Conservation (phyloP, 2,797 vertebrate genomes). For the Podarcis siculus region DNA sequence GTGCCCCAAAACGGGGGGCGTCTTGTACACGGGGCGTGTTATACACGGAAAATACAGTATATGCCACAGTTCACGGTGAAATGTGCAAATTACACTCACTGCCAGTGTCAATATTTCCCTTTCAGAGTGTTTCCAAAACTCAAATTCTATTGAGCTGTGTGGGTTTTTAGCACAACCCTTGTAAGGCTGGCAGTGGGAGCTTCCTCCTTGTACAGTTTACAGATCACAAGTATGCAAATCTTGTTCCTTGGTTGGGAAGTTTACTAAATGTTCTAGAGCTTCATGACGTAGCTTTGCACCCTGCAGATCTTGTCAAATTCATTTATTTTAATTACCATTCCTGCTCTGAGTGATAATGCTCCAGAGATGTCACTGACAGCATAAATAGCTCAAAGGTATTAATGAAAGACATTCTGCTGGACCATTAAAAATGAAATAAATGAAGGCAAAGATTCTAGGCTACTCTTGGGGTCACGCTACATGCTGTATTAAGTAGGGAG, state of each 20-base stretch:
- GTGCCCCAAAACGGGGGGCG: too few species aligned
- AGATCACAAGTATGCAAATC: conserved; percentile 7
- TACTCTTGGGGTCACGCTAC: neutral
- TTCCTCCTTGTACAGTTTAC: neutral
- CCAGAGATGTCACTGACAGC: conserved; percentile 55
- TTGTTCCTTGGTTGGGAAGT: conserved; percentile 57
- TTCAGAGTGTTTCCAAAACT: neutral
- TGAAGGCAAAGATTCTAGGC: neutral
- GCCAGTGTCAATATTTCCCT: neutral
- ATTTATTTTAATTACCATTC: conserved; percentile 38
- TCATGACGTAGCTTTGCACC: conserved; percentile 16
- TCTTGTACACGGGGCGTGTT: too few species aligned
- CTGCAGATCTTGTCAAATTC: conserved; percentile 22
- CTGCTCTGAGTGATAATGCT: conserved; percentile 45
- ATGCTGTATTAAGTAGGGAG: neutral
- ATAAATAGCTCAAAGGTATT: conserved; percentile 54
- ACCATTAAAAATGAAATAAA: fast-evolving
- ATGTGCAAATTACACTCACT: neutral
- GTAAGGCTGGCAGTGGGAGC: neutral
- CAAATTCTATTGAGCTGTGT: neutral
- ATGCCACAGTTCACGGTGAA: neutral
- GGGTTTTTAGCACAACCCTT: neutral
- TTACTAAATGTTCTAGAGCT: conserved; percentile 52
- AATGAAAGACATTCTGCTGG: conserved; percentile 46
- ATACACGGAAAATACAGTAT: too few species aligned